These are phyloP conservation scores for Rhagophthalmus giganteus DNA, from an alignment of 2,888 invertebrate genomes.

Conservation along the genomic window DNA sequence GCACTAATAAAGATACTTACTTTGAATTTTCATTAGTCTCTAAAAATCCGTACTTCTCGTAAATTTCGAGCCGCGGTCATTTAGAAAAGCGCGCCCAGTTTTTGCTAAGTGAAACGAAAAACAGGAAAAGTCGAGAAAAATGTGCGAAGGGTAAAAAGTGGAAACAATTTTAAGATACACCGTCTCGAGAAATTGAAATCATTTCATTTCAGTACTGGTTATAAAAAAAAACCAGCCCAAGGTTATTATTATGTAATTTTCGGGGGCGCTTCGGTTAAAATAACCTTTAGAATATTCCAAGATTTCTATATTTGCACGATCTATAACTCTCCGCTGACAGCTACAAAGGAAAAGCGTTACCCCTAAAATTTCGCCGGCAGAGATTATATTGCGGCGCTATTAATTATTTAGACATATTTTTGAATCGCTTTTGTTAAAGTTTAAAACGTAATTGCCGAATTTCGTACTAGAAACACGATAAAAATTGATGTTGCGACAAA, in stretches of 20 bases:
- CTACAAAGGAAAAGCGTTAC: constrained; percentile 12
- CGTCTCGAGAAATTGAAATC: constrained; percentile 35
- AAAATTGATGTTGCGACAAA: too few relatives aligned
- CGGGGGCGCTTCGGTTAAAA: constrained; percentile 17
- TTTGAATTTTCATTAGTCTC: background rate
- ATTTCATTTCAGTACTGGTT: constrained; percentile 32
- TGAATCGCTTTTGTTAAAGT: background rate
- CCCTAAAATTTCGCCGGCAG: background rate
- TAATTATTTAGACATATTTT: background rate
- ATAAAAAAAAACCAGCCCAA: constrained; percentile 34
- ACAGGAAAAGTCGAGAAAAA: constrained; percentile 29
- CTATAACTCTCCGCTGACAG: background rate
- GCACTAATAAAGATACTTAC: too few relatives aligned
- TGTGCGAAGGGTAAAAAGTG: constrained; percentile 31
- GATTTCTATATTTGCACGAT: constrained; percentile 13
- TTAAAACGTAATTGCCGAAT: background rate
- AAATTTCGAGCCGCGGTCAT: constrained; percentile 11
- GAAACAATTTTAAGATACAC: constrained; percentile 34
- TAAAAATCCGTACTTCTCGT: constrained; percentile 5
- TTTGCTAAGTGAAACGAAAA: constrained; percentile 23
- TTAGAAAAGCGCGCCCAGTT: constrained; percentile 7
- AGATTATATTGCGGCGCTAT: background rate
- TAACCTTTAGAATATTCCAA: constrained; percentile 17
- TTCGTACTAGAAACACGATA: too few relatives aligned
- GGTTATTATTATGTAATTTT: constrained; percentile 35